Base-by-base conservation (phyloP, 2,113 vertebrate species). In the Corvus hawaiiensis region DNA sequence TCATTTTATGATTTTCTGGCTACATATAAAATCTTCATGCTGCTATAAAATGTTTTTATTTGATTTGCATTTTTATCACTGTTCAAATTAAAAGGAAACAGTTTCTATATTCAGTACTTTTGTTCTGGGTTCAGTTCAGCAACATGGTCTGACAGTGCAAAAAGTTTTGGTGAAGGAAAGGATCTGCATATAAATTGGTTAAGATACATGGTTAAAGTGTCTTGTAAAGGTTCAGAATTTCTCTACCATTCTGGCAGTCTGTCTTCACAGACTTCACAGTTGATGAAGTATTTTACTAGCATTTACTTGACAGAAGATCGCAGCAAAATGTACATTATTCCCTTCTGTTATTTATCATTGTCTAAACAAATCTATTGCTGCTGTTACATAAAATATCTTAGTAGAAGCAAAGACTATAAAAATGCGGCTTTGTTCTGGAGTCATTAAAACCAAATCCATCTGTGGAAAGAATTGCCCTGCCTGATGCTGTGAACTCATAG, bases 101-200 rank as follows among this genome's bases (percentile, higher is more conserved):
- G 11, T 32, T 69, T 59, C 68, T 75, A 3, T 59, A 56, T 61
- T 94, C 48, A 56, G 24, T 85, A 41, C 37, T 63, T 24, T 91
- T 87, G 48, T 77, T 52, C 59, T 78, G 61, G 68, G 58, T 68
- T 96, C 68, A 79, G 51, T 89, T 97, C 52, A 94, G 63, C 84
- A 95, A 62, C 92, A 49, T 83, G 83, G 49, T 9, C 51, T 88
- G 59, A 51, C 17, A 64, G 75, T 68, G 33, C 52, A 69, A 35
- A 33, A 72, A 20, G 24, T 72, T 93, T 73, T 91, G 13, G 33
- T 80, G 27, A 43, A 48, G 77, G 48, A 88, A 84, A 24, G 79
- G 64, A 90, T 90, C 83, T 96, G 67, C 72, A 90, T 96, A 72
- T 88, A 94, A 95, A 96, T 72, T 39, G 51, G 61, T 67, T 39